Evolutionary conservation across 2,797 vertebrate species (phyloP), one percentile per base, ranked within the genome.

Genomic region (Fundulus diaphanus): DNA sequence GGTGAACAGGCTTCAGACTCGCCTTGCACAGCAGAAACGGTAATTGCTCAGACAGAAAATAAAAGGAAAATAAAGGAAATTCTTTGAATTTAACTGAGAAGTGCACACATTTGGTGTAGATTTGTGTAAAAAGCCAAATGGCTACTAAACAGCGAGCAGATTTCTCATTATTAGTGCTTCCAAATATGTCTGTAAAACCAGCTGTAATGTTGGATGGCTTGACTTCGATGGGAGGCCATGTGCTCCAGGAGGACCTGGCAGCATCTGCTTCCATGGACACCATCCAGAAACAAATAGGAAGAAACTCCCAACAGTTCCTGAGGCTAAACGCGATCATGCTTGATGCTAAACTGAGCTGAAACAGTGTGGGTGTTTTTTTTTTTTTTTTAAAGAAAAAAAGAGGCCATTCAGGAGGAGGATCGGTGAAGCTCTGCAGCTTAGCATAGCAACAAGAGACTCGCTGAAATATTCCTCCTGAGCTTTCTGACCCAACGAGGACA

Each of bases 181-280:
- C 31, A 20, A 15, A 77, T 87, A 78, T 78, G 73, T 67, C 73
- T 76, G 78, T 31, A 68, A 22, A 72, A 59, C 80, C 83, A 85
- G 78, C 74, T 66, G n/a, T 18, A 51, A 57, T 61, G 75, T 49
- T 78, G 85, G 78, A 76, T 74, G 72, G 82, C 71, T 61, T 51
- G 74, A 44, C 68, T 79, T 81, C 81, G 35, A 70, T 70, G 83
- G 84, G 79, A 81, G 81, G 78, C 80, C 81, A 67, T 2, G 11
- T 73, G 82, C 78, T 85, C 81, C 80, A 52, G 77, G 79, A 87
- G 80, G 87, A 81, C 79, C 79, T 81, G 11, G 78, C 77, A 85
- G 80, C 91, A 87, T 91, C 89, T 91, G 92, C 87, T 89, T 27
- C 18, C 44, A 88, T 89, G 92, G 88, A 90, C 78, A 54, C 68